Conservation (phyloP, 2,888 invertebrate genomes). For the Saturnia japonica region DNA sequence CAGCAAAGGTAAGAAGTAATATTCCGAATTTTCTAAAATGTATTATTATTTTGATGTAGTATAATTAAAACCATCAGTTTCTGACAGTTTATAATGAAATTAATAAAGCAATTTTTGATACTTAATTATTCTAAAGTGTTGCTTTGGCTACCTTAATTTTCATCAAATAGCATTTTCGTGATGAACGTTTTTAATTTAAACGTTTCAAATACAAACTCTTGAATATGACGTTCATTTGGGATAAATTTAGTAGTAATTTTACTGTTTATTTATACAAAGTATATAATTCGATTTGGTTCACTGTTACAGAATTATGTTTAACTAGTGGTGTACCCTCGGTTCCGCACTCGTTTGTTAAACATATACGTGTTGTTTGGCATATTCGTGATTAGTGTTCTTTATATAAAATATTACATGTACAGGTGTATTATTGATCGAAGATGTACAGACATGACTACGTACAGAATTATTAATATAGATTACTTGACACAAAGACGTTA, state of each 20-base stretch:
- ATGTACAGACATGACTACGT: no score
- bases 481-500: no score
- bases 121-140: background rate
- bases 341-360: no score
- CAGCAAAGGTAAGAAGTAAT: no score
- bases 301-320: background rate
- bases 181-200: background rate
- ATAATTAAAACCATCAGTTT: background rate
- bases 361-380: no score
- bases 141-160: background rate
- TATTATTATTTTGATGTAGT: background rate
- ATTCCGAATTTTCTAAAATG: background rate
- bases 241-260: background rate
- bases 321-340: no score
- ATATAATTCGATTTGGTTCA: background rate
- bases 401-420: no score
- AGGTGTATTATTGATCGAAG: no score
- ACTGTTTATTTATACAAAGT: background rate
- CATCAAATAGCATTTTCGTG: background rate
- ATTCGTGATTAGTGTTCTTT: no score
- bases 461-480: no score
- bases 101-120: background rate
- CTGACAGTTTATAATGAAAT: slow-evolving; percentile 5
- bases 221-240: background rate
- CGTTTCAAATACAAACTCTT: background rate